These are phyloP conservation scores for Sebastes variabilis DNA, from an alignment of 2,797 vertebrate genomes.

Conservation along the genomic window DNA sequence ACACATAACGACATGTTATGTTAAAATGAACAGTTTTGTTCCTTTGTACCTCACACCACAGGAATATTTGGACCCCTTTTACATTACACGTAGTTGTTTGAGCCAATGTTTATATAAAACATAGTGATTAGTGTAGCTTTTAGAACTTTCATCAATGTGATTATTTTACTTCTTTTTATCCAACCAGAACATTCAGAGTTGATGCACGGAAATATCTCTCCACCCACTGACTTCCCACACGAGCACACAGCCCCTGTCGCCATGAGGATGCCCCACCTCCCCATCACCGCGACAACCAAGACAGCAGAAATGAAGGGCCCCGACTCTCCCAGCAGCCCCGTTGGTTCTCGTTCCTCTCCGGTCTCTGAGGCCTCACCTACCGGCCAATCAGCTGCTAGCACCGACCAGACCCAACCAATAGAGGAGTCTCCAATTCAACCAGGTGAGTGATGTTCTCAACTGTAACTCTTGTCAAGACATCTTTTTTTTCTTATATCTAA, in stretches of 20 bases:
- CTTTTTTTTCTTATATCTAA: background rate
- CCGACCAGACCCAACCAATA: constrained; percentile 59
- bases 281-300: constrained; percentile 85
- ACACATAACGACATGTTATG: no score
- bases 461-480: background rate
- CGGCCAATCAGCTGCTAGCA: constrained; percentile 61
- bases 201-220: constrained; percentile 68
- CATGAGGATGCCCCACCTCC: constrained; percentile 89
- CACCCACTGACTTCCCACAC: constrained; percentile 68
- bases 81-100: background rate
- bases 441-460: constrained; percentile 65
- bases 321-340: constrained; percentile 75
- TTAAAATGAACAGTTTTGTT: no score
- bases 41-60: no score
- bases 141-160: background rate
- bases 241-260: constrained; percentile 69
- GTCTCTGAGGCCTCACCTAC: constrained; percentile 59
- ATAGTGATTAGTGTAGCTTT: background rate
- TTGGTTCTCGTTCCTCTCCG: constrained; percentile 68
- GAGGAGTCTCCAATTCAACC: constrained; percentile 77
- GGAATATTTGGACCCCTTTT: background rate
- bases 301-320: constrained; percentile 74
- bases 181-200: constrained; percentile 78
- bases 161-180: background rate
- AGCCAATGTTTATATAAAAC: background rate